Evolutionary conservation across 2,113 vertebrate species (phyloP), one percentile per base, ranked within the genome.

Genomic region (Coreoperca whiteheadi): DNA sequence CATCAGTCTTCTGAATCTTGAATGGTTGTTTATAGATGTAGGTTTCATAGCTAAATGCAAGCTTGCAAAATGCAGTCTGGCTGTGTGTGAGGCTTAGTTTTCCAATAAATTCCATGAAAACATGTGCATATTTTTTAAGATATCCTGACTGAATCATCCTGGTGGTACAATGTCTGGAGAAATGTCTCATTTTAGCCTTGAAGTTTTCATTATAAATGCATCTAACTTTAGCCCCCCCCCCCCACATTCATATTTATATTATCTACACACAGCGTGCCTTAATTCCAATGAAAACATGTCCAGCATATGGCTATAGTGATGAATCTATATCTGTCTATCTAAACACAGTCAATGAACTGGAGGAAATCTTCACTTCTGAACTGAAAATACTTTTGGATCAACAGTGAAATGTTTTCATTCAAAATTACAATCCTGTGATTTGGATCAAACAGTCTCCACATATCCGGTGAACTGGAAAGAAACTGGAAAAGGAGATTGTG

Each of bases 21-120:
- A 76, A 76, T 82, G 53, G 43, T 32, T 64, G 48, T 65, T 75
- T 46, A 18, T 39, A 59, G 18, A 59, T 59, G 39, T 73, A 59
- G 37, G 37, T 43, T 15, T 72, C 34, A 10, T 2, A 6, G 32
- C 18, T 37, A 61, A 18, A 37, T 14, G 50, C 2, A 30, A 37
- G 50, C 34, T 11, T 56, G 69, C 20, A 6, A n/a, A 30, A 72
- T 28, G 34, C 34, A 72, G 54, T 32, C 39, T 25, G 15, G 30
- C 59, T n/a, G 28, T 51, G 20, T 51, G 15, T 30, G 48, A 54
- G 48, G 34, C 18, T 41, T 30, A 9, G 39, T 59, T 28, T 46
- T 59, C 10, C n/a, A 72, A 11, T 20, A 57, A 28, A 57, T 25
- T 57, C 23, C 54, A 60, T 48, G 39, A 46, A 59, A 39, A 59